Conservation (phyloP, 2,888 invertebrate genomes). For the Exephanes ischioxanthus region DNA sequence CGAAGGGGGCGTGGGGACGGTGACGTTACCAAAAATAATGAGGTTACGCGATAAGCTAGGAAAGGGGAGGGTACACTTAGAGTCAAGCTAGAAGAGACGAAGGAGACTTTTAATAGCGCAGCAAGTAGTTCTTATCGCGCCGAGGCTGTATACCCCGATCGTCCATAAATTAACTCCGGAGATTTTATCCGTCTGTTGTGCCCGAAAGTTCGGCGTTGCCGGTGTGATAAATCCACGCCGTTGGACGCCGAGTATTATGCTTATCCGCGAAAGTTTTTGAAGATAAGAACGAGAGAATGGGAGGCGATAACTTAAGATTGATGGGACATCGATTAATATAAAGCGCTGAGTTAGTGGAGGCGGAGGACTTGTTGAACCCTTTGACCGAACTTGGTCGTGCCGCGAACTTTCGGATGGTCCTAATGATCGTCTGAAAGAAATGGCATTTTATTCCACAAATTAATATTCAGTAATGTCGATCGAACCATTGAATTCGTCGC, state of each 20-base stretch:
- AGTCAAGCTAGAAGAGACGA: constrained; percentile 43
- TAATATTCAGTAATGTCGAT: background rate
- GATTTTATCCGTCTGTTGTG: constrained; percentile 65
- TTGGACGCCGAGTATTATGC: constrained; percentile 35
- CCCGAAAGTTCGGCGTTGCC: constrained; percentile 46
- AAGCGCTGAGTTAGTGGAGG: background rate
- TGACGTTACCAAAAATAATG: constrained; percentile 1
- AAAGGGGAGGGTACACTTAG: constrained; percentile 25
- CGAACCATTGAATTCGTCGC: too few relatives aligned
- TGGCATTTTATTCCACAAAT: background rate
- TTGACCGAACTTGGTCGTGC: background rate
- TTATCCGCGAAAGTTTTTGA: constrained; percentile 37
- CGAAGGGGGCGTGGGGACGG: too few relatives aligned
- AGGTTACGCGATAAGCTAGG: background rate
- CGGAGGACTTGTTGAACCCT: background rate
- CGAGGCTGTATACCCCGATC: constrained; percentile 50
- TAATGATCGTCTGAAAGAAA: background rate
- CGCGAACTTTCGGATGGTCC: background rate
- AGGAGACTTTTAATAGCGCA: constrained; percentile 61
- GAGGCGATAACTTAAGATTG: constrained; percentile 25
- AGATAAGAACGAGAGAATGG: constrained; percentile 33
- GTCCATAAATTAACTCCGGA: constrained; percentile 63
- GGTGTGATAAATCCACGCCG: constrained; percentile 57
- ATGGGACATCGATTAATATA: constrained; percentile 35
- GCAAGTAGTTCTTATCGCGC: constrained; percentile 58